These are phyloP conservation scores for Eupelmus urozonus DNA, from an alignment of 2,888 invertebrate genomes.

Conservation along the genomic window DNA sequence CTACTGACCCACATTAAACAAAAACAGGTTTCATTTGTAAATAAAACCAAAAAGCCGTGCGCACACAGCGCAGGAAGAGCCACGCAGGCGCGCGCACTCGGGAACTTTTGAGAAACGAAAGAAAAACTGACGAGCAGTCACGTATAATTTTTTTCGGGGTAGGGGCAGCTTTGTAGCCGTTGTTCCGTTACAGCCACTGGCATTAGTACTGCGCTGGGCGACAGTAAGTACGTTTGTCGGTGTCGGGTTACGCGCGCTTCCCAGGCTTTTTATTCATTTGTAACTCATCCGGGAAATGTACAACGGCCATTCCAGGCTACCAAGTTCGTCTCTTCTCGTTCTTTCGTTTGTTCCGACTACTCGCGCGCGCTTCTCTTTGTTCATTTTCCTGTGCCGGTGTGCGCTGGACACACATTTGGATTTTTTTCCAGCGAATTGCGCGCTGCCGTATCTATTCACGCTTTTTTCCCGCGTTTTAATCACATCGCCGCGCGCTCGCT, in stretches of 20 bases:
- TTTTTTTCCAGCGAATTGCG: conserved; percentile 59
- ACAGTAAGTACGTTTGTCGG: conserved; percentile 57
- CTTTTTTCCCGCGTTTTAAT: no score
- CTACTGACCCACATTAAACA: not conserved
- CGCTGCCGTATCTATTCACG: conserved; percentile 22
- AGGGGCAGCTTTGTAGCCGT: conserved; percentile 9
- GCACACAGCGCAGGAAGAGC: conserved; percentile 7
- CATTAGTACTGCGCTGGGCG: conserved; percentile 48
- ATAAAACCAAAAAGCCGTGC: not conserved
- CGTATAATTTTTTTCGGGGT: conserved; percentile 26
- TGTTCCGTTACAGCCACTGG: conserved; percentile 26
- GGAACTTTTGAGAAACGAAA: no score
- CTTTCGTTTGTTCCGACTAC: conserved; percentile 11
- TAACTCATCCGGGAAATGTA: conserved; percentile 66
- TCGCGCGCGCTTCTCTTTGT: not conserved
- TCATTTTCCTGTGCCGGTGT: not conserved
- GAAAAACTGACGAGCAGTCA: no score
- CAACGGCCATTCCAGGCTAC: conserved; percentile 54
- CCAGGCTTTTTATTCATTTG: conserved; percentile 63
- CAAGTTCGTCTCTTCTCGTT: conserved; percentile 15
- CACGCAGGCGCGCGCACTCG: no score
- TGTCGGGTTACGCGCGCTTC: conserved; percentile 45
- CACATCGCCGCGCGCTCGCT: no score
- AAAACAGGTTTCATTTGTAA: no score
- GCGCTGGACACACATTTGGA: not conserved